Evolutionary conservation across 2,797 vertebrate genomes (phyloP).

Genomic region (Tadarida brasiliensis): DNA sequence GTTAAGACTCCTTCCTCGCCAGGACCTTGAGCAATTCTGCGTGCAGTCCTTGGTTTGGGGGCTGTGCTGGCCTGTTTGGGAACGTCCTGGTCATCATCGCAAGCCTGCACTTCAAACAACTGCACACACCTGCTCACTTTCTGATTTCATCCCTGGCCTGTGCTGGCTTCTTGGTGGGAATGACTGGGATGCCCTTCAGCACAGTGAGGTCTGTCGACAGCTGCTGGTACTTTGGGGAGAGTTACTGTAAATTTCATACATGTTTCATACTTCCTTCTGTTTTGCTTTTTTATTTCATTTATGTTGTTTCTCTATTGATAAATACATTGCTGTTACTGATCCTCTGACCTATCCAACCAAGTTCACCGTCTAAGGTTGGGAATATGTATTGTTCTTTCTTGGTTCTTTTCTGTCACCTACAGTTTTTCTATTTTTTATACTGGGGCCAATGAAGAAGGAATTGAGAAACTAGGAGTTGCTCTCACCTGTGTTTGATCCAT

Average conservation of each 20-base stretch:
- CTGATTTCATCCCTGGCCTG: conserved; percentile 91
- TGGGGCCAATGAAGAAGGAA: conserved; percentile 56
- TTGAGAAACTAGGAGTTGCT: conserved; percentile 60
- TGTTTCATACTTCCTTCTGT: conserved; percentile 93
- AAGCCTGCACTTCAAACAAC: conserved; percentile 91
- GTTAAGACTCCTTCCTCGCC: neutral
- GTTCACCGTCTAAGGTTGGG: conserved; percentile 33
- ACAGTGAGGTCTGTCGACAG: conserved; percentile 91
- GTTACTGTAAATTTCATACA: conserved; percentile 90
- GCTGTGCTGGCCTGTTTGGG: conserved; percentile 90
- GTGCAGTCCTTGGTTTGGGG: conserved; percentile 55
- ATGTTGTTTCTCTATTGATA: conserved; percentile 88
- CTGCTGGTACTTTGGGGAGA: conserved; percentile 91
- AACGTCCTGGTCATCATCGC: conserved; percentile 91
- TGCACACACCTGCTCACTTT: conserved; percentile 91
- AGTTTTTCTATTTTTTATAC: conserved; percentile 74
- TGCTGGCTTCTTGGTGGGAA: conserved; percentile 91
- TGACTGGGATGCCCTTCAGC: conserved; percentile 93
- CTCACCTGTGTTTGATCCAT: conserved; percentile 66
- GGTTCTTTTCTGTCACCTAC: conserved; percentile 61
- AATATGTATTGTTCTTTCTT: conserved; percentile 66
- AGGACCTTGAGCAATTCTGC: conserved; percentile 35
- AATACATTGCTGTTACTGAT: conserved; percentile 73
- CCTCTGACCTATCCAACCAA: conserved; percentile 74
- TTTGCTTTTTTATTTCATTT: conserved; percentile 93